Base-by-base conservation (phyloP, 2,888 invertebrate genomes). In the Neoascia interrupta region DNA sequence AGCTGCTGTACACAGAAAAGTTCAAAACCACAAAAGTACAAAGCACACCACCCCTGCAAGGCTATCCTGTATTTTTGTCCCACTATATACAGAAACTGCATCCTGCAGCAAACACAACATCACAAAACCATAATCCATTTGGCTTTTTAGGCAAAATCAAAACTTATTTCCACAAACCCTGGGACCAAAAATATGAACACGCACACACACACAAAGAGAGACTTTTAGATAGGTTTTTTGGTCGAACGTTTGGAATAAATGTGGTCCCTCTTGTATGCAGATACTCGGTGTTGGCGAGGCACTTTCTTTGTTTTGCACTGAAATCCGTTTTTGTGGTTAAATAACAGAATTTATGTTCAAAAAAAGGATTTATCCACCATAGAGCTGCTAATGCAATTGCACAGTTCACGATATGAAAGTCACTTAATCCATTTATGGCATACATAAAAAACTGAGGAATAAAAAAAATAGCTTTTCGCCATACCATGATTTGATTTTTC, bases 81-180 rank as follows among this genome's bases (percentile, higher is more conserved):
- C 16, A 10, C 6, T 28, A 34, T 47, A 54, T 68, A 56, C 31
- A 68, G 23, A 56, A 68, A 31, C 31, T 6, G 34, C 36, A 34
- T 11, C 19, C 28, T 23, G 37, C 37, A 31, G 31, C 18, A 47
- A 11, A 26, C 10, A 16, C 15, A 23, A 37, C 76, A 60, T 72
- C 54, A 47, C 41, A 60, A 54, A 54, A 60, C 66, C 66, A 36
- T 72, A 72, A 79, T 79, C 72, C 76, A 66, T 60, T 66, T 66
- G 60, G 72, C 47, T 72, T n/a, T n/a, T n/a, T 45, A 66, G 53
- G 64, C 64, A 66, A 76, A 79, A 61, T 61, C 66, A 72, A 60
- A 79, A 79, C 60, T 79, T 66, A 70, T 76, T 64, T 51, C 13
- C 64, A 53, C 58, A 19, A 6, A 49, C 26, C 11, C 19, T 13